phyloP scores from a whole-genome alignment of 1,140 invertebrate genomes.

The Belonocnema kinseyi region DNA sequence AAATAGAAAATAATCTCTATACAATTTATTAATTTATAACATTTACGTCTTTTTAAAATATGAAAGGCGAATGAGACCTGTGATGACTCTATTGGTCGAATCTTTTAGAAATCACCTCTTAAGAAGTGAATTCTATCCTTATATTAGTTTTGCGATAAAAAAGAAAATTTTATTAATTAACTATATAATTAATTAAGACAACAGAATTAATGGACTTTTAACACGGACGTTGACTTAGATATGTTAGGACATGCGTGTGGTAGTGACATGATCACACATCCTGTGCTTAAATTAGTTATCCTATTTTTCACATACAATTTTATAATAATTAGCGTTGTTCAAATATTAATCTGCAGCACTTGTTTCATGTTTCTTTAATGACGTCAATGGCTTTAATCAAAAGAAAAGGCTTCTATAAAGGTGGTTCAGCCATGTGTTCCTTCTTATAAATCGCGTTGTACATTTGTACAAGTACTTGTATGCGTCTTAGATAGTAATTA shows the following conservation, averaged over 20 bases:
- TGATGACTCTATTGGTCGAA: conserved; percentile 17
- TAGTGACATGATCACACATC: conserved; percentile 51
- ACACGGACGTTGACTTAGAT: conserved; percentile 56
- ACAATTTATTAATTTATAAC: neutral
- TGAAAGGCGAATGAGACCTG: conserved; percentile 23
- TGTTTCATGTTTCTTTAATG: conserved; percentile 27
- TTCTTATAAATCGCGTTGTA: conserved; percentile 13
- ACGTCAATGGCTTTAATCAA: conserved; percentile 18
- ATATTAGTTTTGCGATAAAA: neutral
- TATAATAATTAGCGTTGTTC: conserved; percentile 32
- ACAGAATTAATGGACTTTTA: conserved; percentile 5
- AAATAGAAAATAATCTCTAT: conserved; percentile 10
- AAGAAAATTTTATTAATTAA: neutral
- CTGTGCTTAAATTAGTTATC: conserved; percentile 48
- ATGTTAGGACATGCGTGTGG: conserved; percentile 58
- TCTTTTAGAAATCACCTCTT: conserved; percentile 1
- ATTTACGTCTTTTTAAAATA: conserved; percentile 3
- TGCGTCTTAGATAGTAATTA: conserved; percentile 23
- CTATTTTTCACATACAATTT: conserved; percentile 46
- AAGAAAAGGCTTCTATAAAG: conserved; percentile 42
- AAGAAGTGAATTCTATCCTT: neutral
- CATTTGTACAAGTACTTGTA: neutral
- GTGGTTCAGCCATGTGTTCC: conserved; percentile 27
- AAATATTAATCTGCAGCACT: conserved; percentile 26
- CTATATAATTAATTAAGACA: neutral